Base-by-base conservation (phyloP, 1,140 invertebrate species). In the Pemphigus obesinymphae region DNA sequence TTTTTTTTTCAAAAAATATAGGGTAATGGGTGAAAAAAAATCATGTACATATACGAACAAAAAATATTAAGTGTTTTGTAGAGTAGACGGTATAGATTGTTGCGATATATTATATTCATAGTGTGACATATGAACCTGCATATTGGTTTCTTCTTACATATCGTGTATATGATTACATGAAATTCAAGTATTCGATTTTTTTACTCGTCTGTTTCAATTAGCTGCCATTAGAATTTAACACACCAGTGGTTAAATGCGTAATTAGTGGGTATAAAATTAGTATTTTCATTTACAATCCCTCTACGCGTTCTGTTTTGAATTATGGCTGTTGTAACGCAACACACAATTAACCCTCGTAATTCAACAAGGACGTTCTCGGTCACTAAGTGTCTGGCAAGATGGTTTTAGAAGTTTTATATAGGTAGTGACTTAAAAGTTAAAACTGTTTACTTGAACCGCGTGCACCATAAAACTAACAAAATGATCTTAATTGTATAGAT, bases 141-240 rank as follows among this genome's bases (percentile, higher is more conserved):
- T 31, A 68, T n/a, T 20, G n/a, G 20, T 68, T 37, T 37, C n/a
- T 15, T 17, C 3, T 50, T 15, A 50, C 48, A 50, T 45, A 45
- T 11, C 10, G 43, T 45, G n/a, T n/a, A n/a, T 20, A 20, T 3
- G 50, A 29, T 17, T 31, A 31, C 23, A 29, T 20, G 29, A 50
- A 50, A 31, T 13, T 48, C 43, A 20, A 72, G 43, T 48, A 72
- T 20, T 31, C 17, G 43, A 23, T 48, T 78, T 78, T 76, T 78
- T 78, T 37, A 78, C 73, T 78, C 34, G 34, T 58, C 31, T 58
- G 73, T 78, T 78, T 58, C 73, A 78, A 78, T 78, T 58, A 78
- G 73, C 15, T 5, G 2, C 40, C 50, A 34, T 55, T 50, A n/a
- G 26, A 50, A 73, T 34, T 50, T 73, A n/a, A 73, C 70, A 31